Evolutionary conservation across 2,888 invertebrate genomes (phyloP), one percentile per base, ranked within the genome.

Genomic region (Eristalis arbustorum): DNA sequence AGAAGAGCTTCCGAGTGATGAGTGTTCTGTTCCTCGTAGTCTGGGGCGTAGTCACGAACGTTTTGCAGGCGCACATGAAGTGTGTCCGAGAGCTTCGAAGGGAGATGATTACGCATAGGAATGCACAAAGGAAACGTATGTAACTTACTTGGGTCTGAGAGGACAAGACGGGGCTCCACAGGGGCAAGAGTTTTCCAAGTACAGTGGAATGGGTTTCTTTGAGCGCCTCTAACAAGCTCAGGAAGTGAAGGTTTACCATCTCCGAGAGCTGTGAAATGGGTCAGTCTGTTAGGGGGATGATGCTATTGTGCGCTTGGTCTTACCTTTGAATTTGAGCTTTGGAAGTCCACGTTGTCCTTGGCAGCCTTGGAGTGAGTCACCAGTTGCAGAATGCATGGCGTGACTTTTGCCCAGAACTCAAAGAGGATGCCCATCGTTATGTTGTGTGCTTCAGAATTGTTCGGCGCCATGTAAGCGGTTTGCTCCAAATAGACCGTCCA

Each of bases 401-500:
- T 99, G 6, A 99, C 97, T 93, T 99, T 97, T 69, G 98, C 97
- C 99, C 99, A 99, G 94, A 99, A 99, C 93, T 99, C 99, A 89
- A 98, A 96, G 74, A 99, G 94, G 88, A 98, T 97, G 88, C 96
- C 96, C 93, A 96, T 95, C 0, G 96, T 96, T 14, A 95, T 94
- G 90, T 96, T 94, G 90, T 96, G 96, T 14, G 95, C 94, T 91
- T 97, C 97, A 49, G 94, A 94, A 91, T 94, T 95, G 88, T 95
- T 96, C 89, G 94, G 93, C 91, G 95, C 94, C 61, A 94, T 94
- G 64, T 94, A 94, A 1, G 97, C 96, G 90, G 96, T 94, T 92
- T 97, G 97, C 93, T 99, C 99, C 91, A 99, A 95, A 93, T 99
- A 99, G 89, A 99, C 96, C 0, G 99, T 99, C 99, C 99, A 99